A percentile compares a stretch with the other conserved stretches of the same genome.
Conservation (phyloP, 2,113 vertebrate species). For the Catharus fuscescens region DNA sequence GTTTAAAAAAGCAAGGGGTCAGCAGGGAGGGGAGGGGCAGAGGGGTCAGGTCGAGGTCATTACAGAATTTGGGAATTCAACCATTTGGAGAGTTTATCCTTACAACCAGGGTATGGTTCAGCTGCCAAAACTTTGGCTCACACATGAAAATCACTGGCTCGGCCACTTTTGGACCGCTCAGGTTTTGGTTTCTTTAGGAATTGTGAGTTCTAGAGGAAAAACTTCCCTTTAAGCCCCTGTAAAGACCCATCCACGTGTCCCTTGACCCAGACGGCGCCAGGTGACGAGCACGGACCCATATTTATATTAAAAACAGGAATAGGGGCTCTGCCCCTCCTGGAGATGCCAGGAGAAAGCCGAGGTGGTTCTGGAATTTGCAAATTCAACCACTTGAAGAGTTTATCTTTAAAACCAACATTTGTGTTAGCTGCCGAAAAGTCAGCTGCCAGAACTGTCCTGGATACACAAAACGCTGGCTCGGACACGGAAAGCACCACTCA, state of each 20-base stretch:
- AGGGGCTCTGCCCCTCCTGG: neutral
- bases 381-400: neutral
- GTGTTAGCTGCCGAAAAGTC: neutral
- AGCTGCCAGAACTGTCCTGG: neutral
- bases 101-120: fast-evolving
- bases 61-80: neutral
- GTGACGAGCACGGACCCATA: fast-evolving
- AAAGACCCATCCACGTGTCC: fast-evolving
- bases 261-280: fast-evolving
- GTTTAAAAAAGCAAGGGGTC: neutral
- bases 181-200: neutral
- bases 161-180: neutral
- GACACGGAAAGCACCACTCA: neutral
- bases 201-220: neutral
- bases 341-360: neutral
- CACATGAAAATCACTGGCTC: neutral
- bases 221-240: neutral
- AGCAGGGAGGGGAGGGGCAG: neutral
- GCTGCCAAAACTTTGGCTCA: neutral
- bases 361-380: neutral
- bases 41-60: neutral
- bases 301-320: neutral
- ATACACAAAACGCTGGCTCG: neutral
- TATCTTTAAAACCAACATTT: neutral
- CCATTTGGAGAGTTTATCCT: neutral